Base-by-base conservation (phyloP, 2,888 invertebrate species). In the Bibio marci region DNA sequence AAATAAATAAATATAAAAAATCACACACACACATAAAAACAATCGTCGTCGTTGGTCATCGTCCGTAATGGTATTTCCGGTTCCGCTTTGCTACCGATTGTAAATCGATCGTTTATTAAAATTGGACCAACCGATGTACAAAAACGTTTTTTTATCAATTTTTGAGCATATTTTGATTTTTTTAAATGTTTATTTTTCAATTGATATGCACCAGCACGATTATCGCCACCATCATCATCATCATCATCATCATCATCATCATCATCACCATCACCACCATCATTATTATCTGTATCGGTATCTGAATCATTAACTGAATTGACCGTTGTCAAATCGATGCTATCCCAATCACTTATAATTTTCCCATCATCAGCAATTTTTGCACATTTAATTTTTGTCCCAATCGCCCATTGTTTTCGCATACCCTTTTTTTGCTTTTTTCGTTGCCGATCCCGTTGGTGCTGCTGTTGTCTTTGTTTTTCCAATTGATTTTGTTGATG, bases 41-140 rank as follows among this genome's bases (percentile, higher is more conserved):
- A n/a, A n/a, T n/a, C n/a, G 18, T 12, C 10, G 18, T 11, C 11
- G 17, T 14, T 33, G 19, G 18, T 33, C 5, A 30, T n/a, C n/a
- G n/a, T n/a, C n/a, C n/a, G n/a, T n/a, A n/a, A n/a, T n/a, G n/a
- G n/a, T n/a, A n/a, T n/a, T n/a, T n/a, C n/a, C n/a, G n/a, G n/a
- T n/a, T n/a, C n/a, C n/a, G n/a, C n/a, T n/a, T n/a, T n/a, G n/a
- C n/a, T n/a, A n/a, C n/a, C n/a, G n/a, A n/a, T n/a, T n/a, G n/a
- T n/a, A n/a, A n/a, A n/a, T n/a, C n/a, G n/a, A n/a, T n/a, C n/a
- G n/a, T n/a, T n/a, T n/a, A n/a, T n/a, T 30, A 61, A 49, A 18
- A 61, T 48, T 12, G 60, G 60, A 27, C 58, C 62, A 14, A 60
- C 62, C 7, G 59, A 59, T 32, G 57, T 48, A 43, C 58, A 60